phyloP scores from a whole-genome alignment of 2,797 vertebrate species.

The Silurus aristotelis region DNA sequence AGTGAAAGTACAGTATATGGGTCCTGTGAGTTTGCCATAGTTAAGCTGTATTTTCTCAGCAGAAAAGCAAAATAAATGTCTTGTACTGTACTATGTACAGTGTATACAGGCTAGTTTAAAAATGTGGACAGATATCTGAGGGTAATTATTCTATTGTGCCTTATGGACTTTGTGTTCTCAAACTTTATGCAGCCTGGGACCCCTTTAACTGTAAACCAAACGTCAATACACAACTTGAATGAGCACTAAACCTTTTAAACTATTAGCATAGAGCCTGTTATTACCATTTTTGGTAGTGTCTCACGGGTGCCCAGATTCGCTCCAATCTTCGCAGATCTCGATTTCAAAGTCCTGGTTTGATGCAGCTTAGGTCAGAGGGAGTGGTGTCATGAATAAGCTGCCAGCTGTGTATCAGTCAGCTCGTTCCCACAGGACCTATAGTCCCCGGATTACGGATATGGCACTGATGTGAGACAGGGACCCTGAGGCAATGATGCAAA shows the following conservation, averaged over 20 bases:
- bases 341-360: not conserved
- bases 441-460: constrained; percentile 1
- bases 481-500: constrained; percentile 5
- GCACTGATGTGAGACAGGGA: constrained; percentile 4
- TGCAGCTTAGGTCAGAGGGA: constrained; percentile 4
- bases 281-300: constrained; percentile 13
- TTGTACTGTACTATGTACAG: not conserved
- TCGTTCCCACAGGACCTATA: constrained; percentile 8
- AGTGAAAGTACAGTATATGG: not conserved
- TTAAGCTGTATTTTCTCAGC: not conserved
- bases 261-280: constrained; percentile 12
- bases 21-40: not conserved
- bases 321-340: not conserved
- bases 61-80: not conserved
- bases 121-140: not conserved
- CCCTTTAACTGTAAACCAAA: not conserved
- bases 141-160: not conserved
- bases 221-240: not conserved
- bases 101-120: not conserved
- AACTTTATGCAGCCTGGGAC: not conserved
- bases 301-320: not conserved
- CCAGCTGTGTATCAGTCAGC: not conserved
- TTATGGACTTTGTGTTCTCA: not conserved
- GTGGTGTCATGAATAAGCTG: constrained; percentile 4
- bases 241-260: constrained; percentile 8